Conservation (phyloP, 2,888 invertebrate species). For the Caprella mutica region DNA sequence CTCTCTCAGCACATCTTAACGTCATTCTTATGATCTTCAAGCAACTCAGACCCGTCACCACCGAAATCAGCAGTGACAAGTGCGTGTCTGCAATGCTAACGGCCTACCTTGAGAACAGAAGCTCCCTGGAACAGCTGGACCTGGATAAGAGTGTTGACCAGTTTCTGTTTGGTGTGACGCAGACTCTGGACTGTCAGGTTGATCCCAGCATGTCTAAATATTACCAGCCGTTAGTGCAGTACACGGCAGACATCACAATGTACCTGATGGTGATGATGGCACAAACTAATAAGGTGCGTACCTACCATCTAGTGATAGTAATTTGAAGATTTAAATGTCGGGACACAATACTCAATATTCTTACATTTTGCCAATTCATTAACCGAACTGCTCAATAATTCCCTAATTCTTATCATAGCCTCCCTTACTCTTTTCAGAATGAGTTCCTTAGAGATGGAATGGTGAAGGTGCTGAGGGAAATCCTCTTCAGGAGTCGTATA, state of each 20-base stretch:
- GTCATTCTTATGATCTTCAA: constrained; percentile 26
- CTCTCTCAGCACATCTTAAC: constrained; percentile 24
- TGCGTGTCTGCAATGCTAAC: constrained; percentile 19
- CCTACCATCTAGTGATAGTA: too few species aligned
- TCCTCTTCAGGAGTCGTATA: constrained; percentile 26
- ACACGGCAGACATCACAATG: constrained; percentile 25
- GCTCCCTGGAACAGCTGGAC: constrained; percentile 25
- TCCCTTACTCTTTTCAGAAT: constrained; percentile 13
- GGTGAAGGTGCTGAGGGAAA: constrained; percentile 29
- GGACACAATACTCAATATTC: too few species aligned
- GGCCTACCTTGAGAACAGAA: constrained; percentile 26
- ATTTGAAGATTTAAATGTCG: too few species aligned
- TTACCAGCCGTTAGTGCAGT: constrained; percentile 27
- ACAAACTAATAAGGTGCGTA: constrained; percentile 27
- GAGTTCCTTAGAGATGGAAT: too few species aligned
- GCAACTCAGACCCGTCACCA: constrained; percentile 26
- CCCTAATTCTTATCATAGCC: too few species aligned
- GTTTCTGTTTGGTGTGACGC: constrained; percentile 17
- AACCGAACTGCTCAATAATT: too few species aligned
- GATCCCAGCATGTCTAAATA: constrained; percentile 25
- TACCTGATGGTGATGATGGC: constrained; percentile 28
- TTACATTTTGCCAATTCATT: too few species aligned
- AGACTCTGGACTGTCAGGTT: constrained; percentile 13
- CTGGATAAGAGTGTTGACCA: constrained; percentile 30
- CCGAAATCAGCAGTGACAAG: constrained; percentile 23